Conservation (phyloP, 2,888 invertebrate genomes). For the Sarcophaga variegata region DNA sequence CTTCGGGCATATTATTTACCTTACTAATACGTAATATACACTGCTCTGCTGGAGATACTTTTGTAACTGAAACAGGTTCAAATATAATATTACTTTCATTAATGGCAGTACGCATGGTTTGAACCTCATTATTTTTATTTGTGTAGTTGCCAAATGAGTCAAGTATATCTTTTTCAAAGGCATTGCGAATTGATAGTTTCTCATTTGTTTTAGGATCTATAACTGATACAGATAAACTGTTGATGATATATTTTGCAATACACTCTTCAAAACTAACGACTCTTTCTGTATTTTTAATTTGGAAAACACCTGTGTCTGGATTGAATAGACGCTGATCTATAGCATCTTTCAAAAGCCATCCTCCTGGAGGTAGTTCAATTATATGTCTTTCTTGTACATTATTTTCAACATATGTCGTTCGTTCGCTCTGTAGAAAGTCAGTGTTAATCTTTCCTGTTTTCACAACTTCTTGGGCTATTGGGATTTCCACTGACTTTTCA, state of each 20-base stretch:
- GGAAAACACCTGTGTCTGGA: constrained; percentile 91
- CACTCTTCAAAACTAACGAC: constrained; percentile 93
- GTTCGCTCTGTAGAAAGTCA: constrained; percentile 82
- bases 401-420: constrained; percentile 80
- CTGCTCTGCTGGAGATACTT: constrained; percentile 82
- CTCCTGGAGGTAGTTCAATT: constrained; percentile 91
- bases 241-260: constrained; percentile 91
- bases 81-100: constrained; percentile 85
- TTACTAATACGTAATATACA: constrained; percentile 88
- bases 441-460: constrained; percentile 82
- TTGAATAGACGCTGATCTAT: constrained; percentile 92
- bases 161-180: constrained; percentile 90
- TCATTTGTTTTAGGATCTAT: constrained; percentile 89
- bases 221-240: constrained; percentile 91
- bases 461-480: constrained; percentile 76
- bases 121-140: constrained; percentile 84
- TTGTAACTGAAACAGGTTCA: constrained; percentile 83
- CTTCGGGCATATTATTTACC: constrained; percentile 87
- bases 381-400: constrained; percentile 85
- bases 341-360: constrained; percentile 92
- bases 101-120: constrained; percentile 88
- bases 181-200: constrained; percentile 86
- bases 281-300: constrained; percentile 93
- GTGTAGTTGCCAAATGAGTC: constrained; percentile 90
- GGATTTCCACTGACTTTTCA: constrained; percentile 80